Base-by-base conservation (phyloP, 1,140 invertebrate species). In the Notospermus geniculatus region DNA sequence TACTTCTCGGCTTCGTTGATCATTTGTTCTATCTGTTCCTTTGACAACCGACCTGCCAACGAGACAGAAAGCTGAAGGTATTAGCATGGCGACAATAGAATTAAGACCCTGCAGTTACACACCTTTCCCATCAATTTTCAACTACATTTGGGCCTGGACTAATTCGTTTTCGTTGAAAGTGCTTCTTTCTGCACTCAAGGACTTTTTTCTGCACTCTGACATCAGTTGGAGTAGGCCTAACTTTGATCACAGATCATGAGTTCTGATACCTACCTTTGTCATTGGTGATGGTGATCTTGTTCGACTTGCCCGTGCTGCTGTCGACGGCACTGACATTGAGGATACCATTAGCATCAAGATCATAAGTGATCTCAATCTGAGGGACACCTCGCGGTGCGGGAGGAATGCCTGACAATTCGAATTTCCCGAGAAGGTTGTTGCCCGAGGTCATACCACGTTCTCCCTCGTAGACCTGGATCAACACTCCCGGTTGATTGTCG, bases 251-350 rank as follows among this genome's bases (percentile, higher is more conserved):
- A 4, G 15, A 36, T 4, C 15, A 36, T 15, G 15, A 15, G 32
- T 7, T 7, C 32, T 4, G 5, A 4, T 7, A 36, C 19, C 64
- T 63, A 29, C 72, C 93, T 81, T 97, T 97, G 83, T 97, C 94
- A 74, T 98, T 97, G 72, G 92, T 97, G 71, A 97, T 97, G 25
- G 92, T 96, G 79, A 98, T 97, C 82, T 96, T 96, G 81, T 96
- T 97, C 73, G 92, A 89, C 82, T 95, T 95, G 19, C 70, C 70
- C 9, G 71, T 70, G 1, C 79, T 80, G 67, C 84, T 85, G 61
- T 86, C 85, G 27, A 74, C 69, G 43, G 84, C 84, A 28, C 76
- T 69, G 1, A 80, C 79, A 50, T 76, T 79, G 28, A 80, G 54
- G 54, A 80, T 80, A 57, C 79, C 78, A 62, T 79, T 79, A n/a